Percentiles rank a stretch among this genome's conserved stretches.
phyloP scores from a whole-genome alignment of 2,888 invertebrate species.

The Rhagophthalmus giganteus region DNA sequence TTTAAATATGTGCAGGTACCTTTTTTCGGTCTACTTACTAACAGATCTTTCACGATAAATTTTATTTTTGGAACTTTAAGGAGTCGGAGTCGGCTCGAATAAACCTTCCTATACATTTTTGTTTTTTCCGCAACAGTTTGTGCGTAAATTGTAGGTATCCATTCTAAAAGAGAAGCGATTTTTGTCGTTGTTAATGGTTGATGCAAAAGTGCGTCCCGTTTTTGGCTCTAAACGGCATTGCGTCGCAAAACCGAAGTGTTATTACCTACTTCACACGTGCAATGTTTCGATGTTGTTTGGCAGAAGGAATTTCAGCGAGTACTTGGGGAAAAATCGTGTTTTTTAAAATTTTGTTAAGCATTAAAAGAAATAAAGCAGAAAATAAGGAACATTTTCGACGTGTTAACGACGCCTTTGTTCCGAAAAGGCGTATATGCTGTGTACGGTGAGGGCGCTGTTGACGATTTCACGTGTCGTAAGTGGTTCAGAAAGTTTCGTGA shows the following conservation, averaged over 20 bases:
- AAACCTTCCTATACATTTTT: too few species aligned
- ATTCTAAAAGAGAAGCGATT: too few species aligned
- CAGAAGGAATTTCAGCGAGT: neutral
- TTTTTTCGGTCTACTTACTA: neutral
- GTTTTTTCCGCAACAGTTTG: too few species aligned
- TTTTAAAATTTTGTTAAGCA: neutral
- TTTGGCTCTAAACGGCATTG: neutral
- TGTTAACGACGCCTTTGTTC: neutral
- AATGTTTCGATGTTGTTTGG: neutral
- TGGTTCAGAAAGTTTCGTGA: neutral
- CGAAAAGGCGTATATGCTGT: too few species aligned
- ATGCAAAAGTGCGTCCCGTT: neutral
- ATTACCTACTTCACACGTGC: neutral
- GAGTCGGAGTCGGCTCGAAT: too few species aligned
- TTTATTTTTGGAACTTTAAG: neutral
- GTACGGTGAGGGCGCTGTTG: neutral
- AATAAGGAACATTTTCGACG: neutral
- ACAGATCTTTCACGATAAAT: neutral
- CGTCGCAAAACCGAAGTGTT: neutral
- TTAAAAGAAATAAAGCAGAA: neutral
- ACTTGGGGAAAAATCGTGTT: neutral
- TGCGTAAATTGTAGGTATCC: neutral
- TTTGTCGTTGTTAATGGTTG: too few species aligned
- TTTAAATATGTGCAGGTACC: neutral
- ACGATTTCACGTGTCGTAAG: neutral